Evolutionary conservation across 1,140 invertebrate species (phyloP), one percentile per base, ranked within the genome.

Genomic region (Diploscapter pachys): DNA sequence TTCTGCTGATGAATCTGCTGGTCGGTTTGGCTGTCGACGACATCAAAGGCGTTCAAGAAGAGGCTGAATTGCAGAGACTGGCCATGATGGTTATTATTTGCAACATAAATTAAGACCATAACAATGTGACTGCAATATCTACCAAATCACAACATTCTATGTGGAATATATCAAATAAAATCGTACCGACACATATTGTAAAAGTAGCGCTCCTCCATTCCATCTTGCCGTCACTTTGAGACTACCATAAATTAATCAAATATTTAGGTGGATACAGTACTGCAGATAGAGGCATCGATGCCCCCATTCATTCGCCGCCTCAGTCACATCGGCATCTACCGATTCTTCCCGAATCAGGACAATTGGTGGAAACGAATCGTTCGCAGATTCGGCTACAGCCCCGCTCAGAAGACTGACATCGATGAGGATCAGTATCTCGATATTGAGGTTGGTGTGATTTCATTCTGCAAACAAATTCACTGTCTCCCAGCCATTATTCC

Each of bases 11-110:
- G 87, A 89, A 88, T 83, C 83, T 87, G 72, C 84, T 86, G 78
- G 74, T 88, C 76, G 87, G 87, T 86, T 82, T 88, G 80, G 87
- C 87, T 79, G 87, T 88, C 66, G 87, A 87, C 79, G 87, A 88
- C 76, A 88, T 88, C 73, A 87, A 87, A 75, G 84, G 82, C 50
- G 86, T 87, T 51, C 87, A 87, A 73, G 88, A 89, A 57, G 84
- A 89, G 75, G 89, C 89, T 61, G 86, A 86, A 9, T 83, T 89
- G 4, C 88, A 86, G 77, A 85, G 88, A 71, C 82, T 89, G 69
- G 88, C 87, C 56, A 89, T 89, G 88, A 88, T 89, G 83, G 88
- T 89, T 68, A 31, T 31, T 31, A 31, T 31, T 31, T 31, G 1
- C 31, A 31, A 31, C 2, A 59, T 11, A 11, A 11, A 11, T 59